These are phyloP conservation scores for Greenwoodochromis staneri DNA, from an alignment of 2,113 vertebrate genomes.

Conservation along the genomic window DNA sequence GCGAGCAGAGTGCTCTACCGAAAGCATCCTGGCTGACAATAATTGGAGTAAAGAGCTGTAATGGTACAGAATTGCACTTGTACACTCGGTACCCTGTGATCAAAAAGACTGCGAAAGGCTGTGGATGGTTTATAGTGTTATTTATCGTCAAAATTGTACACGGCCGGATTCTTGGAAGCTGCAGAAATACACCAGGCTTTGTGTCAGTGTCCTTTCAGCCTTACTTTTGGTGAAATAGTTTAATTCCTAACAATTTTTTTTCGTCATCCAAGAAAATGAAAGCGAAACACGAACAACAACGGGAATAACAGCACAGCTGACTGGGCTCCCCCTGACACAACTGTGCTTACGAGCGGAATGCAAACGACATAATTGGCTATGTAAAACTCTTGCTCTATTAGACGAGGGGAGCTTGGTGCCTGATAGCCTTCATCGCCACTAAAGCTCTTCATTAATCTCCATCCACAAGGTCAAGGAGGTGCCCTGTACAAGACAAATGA, in stretches of 20 bases:
- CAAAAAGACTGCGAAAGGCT: slow-evolving; percentile 11
- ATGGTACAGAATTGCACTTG: slow-evolving; percentile 46
- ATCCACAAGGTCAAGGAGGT: slow-evolving; percentile 61
- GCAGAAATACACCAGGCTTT: not conserved
- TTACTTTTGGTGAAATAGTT: not conserved
- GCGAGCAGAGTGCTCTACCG: not conserved
- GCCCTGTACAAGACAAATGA: slow-evolving; percentile 55
- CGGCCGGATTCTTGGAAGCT: not conserved
- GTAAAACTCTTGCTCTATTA: slow-evolving; percentile 60
- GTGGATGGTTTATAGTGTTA: slow-evolving; percentile 4
- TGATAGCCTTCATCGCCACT: slow-evolving; percentile 61
- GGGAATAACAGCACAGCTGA: not conserved
- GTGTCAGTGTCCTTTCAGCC: not conserved
- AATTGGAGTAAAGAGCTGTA: slow-evolving; percentile 43
- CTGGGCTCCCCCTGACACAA: slow-evolving; percentile 11
- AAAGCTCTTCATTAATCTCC: slow-evolving; percentile 71
- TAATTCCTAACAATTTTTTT: not conserved
- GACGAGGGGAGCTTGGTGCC: slow-evolving; percentile 35
- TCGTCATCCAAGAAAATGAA: not conserved
- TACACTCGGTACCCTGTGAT: slow-evolving; percentile 28
- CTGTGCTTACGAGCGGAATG: slow-evolving; percentile 42
- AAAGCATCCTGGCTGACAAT: slow-evolving; percentile 26
- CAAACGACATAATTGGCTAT: slow-evolving; percentile 59
- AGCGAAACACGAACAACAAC: not conserved
- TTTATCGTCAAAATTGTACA: not conserved